Evolutionary conservation across 2,888 invertebrate genomes (phyloP).

Genomic region (Iselma pallidipennis): DNA sequence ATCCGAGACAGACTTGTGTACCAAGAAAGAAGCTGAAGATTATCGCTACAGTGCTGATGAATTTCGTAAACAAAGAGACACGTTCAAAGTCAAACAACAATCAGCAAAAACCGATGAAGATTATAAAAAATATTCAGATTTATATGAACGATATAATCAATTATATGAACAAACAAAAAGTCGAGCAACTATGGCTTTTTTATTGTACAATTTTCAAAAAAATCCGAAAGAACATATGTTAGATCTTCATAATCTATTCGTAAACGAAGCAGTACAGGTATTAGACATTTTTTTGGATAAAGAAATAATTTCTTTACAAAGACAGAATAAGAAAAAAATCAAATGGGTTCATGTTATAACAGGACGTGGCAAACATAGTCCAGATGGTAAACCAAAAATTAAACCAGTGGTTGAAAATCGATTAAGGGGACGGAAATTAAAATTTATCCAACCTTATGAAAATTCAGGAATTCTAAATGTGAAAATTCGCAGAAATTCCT

Average conservation of each 20-base stretch:
- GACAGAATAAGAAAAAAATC: conserved; percentile 44
- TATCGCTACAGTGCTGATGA: no score
- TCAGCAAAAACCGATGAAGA: no score
- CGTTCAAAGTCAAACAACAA: no score
- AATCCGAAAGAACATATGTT: conserved; percentile 60
- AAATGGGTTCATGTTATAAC: conserved; percentile 68
- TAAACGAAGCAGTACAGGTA: conserved; percentile 69
- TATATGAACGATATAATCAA: no score
- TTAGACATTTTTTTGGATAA: conserved; percentile 69
- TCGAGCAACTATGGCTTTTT: conserved; percentile 63
- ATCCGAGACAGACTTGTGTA: no score
- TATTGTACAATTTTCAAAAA: conserved; percentile 56
- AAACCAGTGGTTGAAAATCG: conserved; percentile 70
- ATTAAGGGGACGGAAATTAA: conserved; percentile 62
- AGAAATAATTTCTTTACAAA: conserved; percentile 60
- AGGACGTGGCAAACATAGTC: conserved; percentile 74
- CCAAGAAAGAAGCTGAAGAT: no score
- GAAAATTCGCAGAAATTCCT: no score
- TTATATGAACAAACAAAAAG: conserved; percentile 63
- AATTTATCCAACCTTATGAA: conserved; percentile 52
- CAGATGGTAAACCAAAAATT: conserved; percentile 65
- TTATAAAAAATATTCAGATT: no score
- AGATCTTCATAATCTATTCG: conserved; percentile 76
- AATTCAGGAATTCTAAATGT: no score
- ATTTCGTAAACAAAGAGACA: no score